phyloP scores from a whole-genome alignment of 2,113 vertebrate genomes.

The Cryptotis parvus region DNA sequence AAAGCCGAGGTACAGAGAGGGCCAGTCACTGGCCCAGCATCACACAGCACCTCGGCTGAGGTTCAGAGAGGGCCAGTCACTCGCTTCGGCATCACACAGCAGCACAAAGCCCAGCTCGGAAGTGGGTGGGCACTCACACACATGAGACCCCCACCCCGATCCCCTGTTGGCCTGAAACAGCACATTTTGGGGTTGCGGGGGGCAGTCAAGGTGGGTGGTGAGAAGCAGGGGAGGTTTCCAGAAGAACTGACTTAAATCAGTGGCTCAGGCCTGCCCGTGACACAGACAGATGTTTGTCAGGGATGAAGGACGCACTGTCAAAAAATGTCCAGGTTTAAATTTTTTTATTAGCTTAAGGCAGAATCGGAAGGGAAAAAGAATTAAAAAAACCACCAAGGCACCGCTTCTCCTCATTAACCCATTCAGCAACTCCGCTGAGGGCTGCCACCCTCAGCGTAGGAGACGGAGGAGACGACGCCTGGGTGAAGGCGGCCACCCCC shows the following conservation, averaged over 20 bases:
- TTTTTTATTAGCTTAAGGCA: constrained; percentile 87
- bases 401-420: constrained; percentile 87
- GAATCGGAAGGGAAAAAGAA: constrained; percentile 53
- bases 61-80: constrained; percentile 23
- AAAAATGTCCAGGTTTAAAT: constrained; percentile 81
- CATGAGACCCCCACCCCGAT: not conserved
- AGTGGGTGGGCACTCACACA: no score
- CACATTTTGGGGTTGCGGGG: no score
- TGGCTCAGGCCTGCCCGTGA: constrained; percentile 40
- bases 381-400: no score
- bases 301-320: constrained; percentile 67
- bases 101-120: not conserved
- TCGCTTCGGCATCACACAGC: constrained; percentile 21
- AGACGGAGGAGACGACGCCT: no score
- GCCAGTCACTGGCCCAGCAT: not conserved
- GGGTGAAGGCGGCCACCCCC: constrained; percentile 66
- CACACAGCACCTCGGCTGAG: constrained; percentile 18
- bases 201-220: not conserved
- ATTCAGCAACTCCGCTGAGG: constrained; percentile 81
- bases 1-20: constrained; percentile 41
- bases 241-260: constrained; percentile 67
- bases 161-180: constrained; percentile 1
- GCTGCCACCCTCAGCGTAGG: constrained; percentile 84
- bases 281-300: constrained; percentile 74
- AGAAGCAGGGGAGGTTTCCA: constrained; percentile 64